Percentiles rank a stretch among this genome's conserved stretches.
These are phyloP conservation scores for Piaya cayana DNA, from an alignment of 2,113 vertebrate genomes.

Conservation along the genomic window DNA sequence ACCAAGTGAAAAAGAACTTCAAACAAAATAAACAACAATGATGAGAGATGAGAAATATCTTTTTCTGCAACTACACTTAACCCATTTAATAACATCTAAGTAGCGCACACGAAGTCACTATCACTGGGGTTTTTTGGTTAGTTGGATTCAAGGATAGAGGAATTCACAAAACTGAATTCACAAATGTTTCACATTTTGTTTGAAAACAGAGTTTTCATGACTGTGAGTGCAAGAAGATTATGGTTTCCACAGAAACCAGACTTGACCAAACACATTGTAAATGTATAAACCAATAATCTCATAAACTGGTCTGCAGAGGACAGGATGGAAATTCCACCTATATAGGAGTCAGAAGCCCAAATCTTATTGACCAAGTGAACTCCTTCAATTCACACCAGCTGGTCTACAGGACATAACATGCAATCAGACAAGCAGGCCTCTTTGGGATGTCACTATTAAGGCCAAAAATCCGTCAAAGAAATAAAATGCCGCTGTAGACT, in stretches of 20 bases:
- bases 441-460: not conserved
- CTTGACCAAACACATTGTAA: not conserved
- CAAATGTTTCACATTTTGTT: not conserved
- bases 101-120: not conserved
- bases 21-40: not conserved
- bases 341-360: not conserved
- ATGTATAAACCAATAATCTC: not conserved
- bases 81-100: not conserved
- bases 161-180: not conserved
- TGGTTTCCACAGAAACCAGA: not conserved
- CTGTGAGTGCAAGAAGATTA: not conserved
- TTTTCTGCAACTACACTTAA: not conserved
- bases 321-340: not conserved
- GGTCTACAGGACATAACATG: not conserved
- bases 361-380: not conserved
- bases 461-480: not conserved
- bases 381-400: not conserved
- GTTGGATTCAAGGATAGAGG: not conserved
- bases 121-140: not conserved
- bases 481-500: not conserved
- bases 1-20: conserved; percentile 5
- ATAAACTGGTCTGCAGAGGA: not conserved
- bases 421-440: not conserved
- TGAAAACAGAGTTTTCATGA: not conserved
- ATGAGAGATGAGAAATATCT: not conserved